phyloP scores from a whole-genome alignment of 2,113 vertebrate species.

The Rattus rattus region DNA sequence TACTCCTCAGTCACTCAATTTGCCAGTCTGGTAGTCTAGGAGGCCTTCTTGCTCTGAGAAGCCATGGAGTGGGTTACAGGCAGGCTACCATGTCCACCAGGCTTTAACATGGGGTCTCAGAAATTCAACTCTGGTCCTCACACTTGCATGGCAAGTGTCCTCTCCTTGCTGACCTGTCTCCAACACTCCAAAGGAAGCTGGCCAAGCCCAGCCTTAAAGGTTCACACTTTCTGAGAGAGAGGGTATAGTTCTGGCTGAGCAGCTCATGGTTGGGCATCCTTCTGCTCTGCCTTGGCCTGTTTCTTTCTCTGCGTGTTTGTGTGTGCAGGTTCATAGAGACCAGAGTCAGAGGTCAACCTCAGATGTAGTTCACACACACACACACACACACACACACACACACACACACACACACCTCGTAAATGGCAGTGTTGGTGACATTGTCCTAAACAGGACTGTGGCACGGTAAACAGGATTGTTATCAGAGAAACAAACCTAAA shows the following conservation, averaged over 20 bases:
- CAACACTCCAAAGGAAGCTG: background rate
- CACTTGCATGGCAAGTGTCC: background rate
- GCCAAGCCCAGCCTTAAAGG: background rate
- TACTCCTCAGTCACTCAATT: background rate
- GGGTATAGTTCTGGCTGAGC: background rate
- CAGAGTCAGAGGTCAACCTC: background rate
- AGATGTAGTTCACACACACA: background rate
- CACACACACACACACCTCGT: background rate
- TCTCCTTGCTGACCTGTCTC: background rate
- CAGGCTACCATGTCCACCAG: background rate
- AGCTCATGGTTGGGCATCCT: background rate
- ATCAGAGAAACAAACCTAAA: background rate
- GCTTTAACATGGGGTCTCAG: background rate
- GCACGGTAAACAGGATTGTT: background rate
- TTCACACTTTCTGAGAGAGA: background rate
- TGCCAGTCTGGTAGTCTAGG: background rate
- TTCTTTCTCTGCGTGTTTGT: background rate
- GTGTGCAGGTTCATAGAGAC: background rate
- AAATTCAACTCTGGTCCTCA: background rate
- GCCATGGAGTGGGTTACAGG: background rate
- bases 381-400: too few species aligned
- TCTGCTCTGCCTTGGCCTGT: background rate
- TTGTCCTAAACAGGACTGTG: background rate
- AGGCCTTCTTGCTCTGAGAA: background rate
- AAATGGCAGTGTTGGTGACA: background rate